Evolutionary conservation across 2,888 invertebrate species (phyloP), one percentile per base, ranked within the genome.

Genomic region (Campoplex nolae): DNA sequence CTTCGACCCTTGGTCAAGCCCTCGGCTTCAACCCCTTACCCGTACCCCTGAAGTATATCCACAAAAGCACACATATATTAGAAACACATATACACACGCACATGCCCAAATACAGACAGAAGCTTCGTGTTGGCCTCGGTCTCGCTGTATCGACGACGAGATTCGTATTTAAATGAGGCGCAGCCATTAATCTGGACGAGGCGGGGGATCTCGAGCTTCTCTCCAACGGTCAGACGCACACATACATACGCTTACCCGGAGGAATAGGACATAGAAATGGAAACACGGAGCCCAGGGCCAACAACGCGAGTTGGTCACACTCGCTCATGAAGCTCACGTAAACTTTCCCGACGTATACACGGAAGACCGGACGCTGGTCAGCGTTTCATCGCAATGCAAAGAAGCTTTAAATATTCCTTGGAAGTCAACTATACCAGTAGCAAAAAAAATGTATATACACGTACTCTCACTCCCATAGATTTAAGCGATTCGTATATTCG

Each of bases 121-220:
- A 73, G 80, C 23, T 35, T 51, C 32, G 71, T 35, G 45, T 75
- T 45, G 89, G 86, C 88, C 91, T 82, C 67, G 84, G 81, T 84
- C 92, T 74, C 90, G 90, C 90, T 93, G 93, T 94, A 94, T 94
- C 93, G 93, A 91, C 92, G 83, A 92, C 91, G 92, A 94, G 94
- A 94, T 94, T 94, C 94, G 93, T 94, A 94, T 94, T 94, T 94
- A 94, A 94, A 94, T 94, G 94, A 94, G 94, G 88, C 83, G 77
- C 92, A 90, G 91, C 93, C 93, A 94, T 94, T 94, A 94, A 93
- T 93, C 92, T 91, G 90, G 89, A 89, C 90, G 92, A 92, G 94
- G 93, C 93, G 93, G 93, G 91, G 32, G 35, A 91, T 91, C 88
- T 92, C 90, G 89, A 78, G 84, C 77, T 87, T 79, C 82, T 82